Evolutionary conservation across 2,888 invertebrate genomes (phyloP), one percentile per base, ranked within the genome.

Genomic region (Hydrotaea diabolus): DNA sequence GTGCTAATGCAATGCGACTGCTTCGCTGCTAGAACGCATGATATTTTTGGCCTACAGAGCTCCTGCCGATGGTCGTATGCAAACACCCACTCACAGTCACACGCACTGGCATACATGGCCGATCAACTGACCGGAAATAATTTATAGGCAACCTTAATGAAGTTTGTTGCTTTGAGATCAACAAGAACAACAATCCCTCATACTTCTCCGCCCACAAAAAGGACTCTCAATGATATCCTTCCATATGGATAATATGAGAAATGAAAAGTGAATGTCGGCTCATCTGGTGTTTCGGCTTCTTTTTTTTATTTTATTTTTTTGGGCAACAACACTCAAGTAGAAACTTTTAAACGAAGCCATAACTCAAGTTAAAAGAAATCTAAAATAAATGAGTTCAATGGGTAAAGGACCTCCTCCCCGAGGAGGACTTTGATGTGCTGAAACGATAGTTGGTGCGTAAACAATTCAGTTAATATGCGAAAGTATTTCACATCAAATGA

Each of bases 381-480:
- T 21, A 23, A 69, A 69, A 69, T 69, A 43, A 69, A 69, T 43
- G 23, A 23, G 46, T 46, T 23, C 69, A 23, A 13, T 46, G 46
- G 43, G 13, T 0, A 21, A 66, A 17, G 66, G 59, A 59, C 2
- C 23, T n/a, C n/a, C 49, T n/a, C n/a, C 49, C 2, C n/a, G 59
- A 59, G 8, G 57, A 19, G 23, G 26, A 4, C 26, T 23, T 59
- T 59, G 59, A 26, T 69, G 69, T 69, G 43, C 23, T 69, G 26
- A 46, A n/a, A 15, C 62, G 17, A 46, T 74, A 62, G 71, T 72
- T 78, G 71, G 43, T 64, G 23, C 39, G 72, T 80, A 75, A 78
- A 57, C 46, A 64, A 57, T 78, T 55, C 7, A 66, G 71, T 78
- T 84, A 59, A 66, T 78, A 75, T 75, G 77, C 46, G 19, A 23